Percentiles rank a stretch among this genome's conserved stretches.
Evolutionary conservation across 2,888 invertebrate species (phyloP).

Genomic region (Cerastoderma edule): DNA sequence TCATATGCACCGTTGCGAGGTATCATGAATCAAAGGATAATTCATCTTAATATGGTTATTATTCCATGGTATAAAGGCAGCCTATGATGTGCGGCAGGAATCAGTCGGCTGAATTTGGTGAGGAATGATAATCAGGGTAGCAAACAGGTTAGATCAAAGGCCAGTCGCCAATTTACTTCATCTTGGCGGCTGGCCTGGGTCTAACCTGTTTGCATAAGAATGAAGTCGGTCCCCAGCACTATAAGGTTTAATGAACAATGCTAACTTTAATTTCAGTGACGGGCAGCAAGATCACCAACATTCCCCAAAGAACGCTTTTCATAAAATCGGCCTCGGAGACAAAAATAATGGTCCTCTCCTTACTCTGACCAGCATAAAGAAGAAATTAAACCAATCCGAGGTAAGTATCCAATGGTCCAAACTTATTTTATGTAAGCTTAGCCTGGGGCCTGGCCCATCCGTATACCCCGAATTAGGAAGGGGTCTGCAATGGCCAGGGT

Average conservation of each 20-base stretch:
- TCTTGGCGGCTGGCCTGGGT: neutral
- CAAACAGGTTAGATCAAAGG: neutral
- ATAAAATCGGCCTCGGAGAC: neutral
- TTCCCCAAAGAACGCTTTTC: neutral
- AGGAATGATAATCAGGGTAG: neutral
- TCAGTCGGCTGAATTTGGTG: neutral
- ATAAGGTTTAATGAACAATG: too few species aligned
- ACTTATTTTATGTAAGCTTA: too few species aligned
- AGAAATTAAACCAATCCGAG: constrained; percentile 1
- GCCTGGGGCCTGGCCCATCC: too few species aligned
- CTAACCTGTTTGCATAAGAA: neutral
- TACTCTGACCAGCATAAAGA: neutral
- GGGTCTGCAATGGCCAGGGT: too few species aligned
- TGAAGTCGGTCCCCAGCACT: too few species aligned
- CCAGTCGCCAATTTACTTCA: neutral
- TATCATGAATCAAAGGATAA: too few species aligned
- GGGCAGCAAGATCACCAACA: constrained; percentile 11
- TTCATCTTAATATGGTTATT: too few species aligned
- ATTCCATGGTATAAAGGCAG: too few species aligned
- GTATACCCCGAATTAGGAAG: too few species aligned
- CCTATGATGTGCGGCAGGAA: too few species aligned
- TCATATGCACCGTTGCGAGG: too few species aligned
- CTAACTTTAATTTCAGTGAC: constrained; percentile 5
- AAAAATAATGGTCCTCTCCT: neutral
- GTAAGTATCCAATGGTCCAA: too few species aligned